Percentiles rank a stretch among this genome's conserved stretches.
These are phyloP conservation scores for Elanoides forficatus DNA, from an alignment of 2,113 vertebrate genomes.

Conservation along the genomic window DNA sequence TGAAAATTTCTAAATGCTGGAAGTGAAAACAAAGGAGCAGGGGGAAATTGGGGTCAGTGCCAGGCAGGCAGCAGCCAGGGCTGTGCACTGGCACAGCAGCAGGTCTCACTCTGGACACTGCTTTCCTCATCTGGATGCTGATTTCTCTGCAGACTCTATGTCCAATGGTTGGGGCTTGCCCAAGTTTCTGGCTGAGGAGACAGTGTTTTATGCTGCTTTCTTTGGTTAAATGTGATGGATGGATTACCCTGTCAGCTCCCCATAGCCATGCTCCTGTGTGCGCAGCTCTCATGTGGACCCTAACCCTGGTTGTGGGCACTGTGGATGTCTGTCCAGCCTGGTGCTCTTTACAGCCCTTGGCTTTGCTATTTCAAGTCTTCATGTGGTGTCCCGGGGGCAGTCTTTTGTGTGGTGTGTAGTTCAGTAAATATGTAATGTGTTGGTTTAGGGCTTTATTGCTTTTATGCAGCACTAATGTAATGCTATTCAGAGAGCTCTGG, in stretches of 20 bases:
- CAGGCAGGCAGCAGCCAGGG: not conserved
- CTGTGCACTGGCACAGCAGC: not conserved
- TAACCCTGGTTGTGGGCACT: not conserved
- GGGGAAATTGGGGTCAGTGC: not conserved
- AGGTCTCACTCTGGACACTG: not conserved
- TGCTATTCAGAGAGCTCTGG: slow-evolving; percentile 1
- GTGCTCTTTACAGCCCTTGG: not conserved
- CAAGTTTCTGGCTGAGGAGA: not conserved
- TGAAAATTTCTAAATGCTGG: not conserved
- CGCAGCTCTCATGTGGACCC: not conserved
- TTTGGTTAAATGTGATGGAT: not conserved
- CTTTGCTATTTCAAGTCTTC: not conserved
- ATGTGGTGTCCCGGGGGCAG: not conserved
- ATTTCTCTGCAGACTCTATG: not conserved
- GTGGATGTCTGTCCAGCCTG: not conserved
- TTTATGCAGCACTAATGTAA: not conserved
- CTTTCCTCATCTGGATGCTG: not conserved
- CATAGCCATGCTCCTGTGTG: not conserved
- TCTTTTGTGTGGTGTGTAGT: not conserved
- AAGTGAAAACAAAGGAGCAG: not conserved
- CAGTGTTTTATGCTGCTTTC: not conserved
- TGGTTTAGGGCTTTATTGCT: slow-evolving; percentile 33
- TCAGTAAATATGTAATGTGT: slow-evolving; percentile 2
- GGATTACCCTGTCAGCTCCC: not conserved
- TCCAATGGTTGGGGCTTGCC: not conserved